Evolutionary conservation across 2,113 vertebrate species (phyloP).

Genomic region (Petromus typicus): DNA sequence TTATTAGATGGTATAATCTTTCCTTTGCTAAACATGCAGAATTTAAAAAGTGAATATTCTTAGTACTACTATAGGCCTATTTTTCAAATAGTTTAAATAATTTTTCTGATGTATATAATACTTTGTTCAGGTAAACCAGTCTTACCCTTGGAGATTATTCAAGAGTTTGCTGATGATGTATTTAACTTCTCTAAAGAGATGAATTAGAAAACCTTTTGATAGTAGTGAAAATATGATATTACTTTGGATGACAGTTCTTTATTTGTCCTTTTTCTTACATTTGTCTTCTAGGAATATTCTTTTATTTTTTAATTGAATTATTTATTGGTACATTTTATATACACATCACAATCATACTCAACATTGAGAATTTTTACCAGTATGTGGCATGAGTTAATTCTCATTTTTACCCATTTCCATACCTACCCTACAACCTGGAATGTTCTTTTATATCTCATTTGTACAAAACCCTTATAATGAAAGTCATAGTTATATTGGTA

Average conservation of each 20-base stretch:
- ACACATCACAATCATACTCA: too few species aligned
- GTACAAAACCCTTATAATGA: neutral
- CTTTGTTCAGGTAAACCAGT: neutral
- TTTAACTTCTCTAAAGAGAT: slow-evolving; percentile 51
- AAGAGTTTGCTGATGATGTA: neutral
- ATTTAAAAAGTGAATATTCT: neutral
- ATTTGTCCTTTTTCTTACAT: slow-evolving; percentile 51
- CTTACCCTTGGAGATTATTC: slow-evolving; percentile 22
- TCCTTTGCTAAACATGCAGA: neutral
- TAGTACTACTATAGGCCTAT: neutral
- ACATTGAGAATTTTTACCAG: too few species aligned
- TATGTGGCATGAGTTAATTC: too few species aligned
- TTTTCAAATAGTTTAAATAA: neutral
- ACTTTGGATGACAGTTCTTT: slow-evolving; percentile 29
- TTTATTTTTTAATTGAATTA: too few species aligned
- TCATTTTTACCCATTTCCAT: too few species aligned
- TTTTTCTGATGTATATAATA: neutral
- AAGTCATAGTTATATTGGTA: neutral
- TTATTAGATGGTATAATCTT: neutral
- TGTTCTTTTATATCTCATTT: slow-evolving; percentile 17
- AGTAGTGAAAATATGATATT: neutral
- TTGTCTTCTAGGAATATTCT: neutral
- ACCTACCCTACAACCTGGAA: too few species aligned
- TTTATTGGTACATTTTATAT: too few species aligned
- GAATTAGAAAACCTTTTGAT: neutral